phyloP scores from a whole-genome alignment of 2,797 vertebrate species.

The Pseudocheirus occidentalis region DNA sequence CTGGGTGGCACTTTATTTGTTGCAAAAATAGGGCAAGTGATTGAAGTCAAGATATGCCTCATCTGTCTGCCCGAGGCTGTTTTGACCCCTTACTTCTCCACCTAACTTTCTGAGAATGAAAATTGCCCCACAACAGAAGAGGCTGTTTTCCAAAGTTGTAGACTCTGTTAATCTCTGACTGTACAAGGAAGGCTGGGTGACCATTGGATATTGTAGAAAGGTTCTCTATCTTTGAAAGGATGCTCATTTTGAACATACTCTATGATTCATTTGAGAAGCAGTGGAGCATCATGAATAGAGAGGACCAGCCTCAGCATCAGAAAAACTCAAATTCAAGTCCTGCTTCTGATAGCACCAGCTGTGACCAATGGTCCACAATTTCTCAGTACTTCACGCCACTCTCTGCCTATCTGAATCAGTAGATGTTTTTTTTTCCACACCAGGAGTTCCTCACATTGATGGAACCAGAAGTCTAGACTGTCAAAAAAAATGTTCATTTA shows the following conservation, averaged over 20 bases:
- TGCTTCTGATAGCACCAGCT: neutral
- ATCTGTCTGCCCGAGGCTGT: neutral
- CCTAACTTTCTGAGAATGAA: neutral
- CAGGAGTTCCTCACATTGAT: neutral
- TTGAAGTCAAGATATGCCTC: neutral
- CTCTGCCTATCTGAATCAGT: neutral
- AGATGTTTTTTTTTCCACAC: neutral
- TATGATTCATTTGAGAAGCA: neutral
- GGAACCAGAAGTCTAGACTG: neutral
- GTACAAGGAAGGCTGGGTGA: neutral
- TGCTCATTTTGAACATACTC: neutral
- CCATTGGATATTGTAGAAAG: neutral
- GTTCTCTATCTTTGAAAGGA: neutral
- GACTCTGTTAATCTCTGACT: neutral
- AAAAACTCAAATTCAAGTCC: neutral
- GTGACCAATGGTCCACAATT: neutral
- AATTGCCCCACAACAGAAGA: neutral
- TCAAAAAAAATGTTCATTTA: neutral
- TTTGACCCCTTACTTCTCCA: neutral
- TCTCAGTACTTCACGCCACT: neutral
- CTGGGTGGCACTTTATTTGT: neutral
- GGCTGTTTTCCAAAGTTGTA: neutral
- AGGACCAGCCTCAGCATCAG: neutral
- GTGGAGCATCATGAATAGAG: neutral
- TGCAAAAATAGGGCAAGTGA: conserved; percentile 27